phyloP scores from a whole-genome alignment of 2,797 vertebrate genomes.

The Peromyscus nudipes region DNA sequence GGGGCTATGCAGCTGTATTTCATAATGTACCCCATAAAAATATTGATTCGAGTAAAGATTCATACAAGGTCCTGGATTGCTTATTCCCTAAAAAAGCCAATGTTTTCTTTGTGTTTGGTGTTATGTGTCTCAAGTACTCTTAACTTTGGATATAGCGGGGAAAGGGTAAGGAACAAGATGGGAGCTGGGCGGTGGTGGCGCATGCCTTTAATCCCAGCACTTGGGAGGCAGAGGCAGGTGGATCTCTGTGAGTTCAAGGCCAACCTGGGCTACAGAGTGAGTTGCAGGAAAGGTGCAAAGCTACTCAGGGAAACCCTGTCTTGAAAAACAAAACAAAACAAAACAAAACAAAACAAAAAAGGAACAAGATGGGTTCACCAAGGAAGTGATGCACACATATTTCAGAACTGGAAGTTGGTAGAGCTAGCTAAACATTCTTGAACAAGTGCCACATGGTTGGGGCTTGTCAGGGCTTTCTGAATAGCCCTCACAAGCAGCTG shows the following conservation, averaged over 20 bases:
- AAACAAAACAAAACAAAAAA: neutral
- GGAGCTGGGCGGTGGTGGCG: too few relatives aligned
- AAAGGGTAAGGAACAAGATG: neutral
- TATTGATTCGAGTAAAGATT: neutral
- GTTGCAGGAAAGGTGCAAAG: too few relatives aligned
- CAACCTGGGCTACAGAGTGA: too few relatives aligned
- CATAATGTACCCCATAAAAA: neutral
- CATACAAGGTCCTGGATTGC: neutral
- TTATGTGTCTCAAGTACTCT: neutral
- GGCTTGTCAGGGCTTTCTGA: neutral
- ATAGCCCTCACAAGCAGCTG: neutral
- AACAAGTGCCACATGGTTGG: neutral
- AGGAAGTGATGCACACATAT: neutral
- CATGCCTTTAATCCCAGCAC: too few relatives aligned
- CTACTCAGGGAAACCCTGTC: too few relatives aligned
- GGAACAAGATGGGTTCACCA: neutral
- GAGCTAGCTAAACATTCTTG: neutral
- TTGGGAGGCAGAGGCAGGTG: too few relatives aligned
- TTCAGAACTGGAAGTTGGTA: neutral
- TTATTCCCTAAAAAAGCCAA: neutral
- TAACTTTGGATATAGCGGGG: neutral
- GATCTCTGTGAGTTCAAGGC: too few relatives aligned
- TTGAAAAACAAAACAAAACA: too few relatives aligned
- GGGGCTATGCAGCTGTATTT: neutral
- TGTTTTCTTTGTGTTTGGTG: neutral